Base-by-base conservation (phyloP, 2,888 invertebrate genomes). In the Didymodactylos carnosus region DNA sequence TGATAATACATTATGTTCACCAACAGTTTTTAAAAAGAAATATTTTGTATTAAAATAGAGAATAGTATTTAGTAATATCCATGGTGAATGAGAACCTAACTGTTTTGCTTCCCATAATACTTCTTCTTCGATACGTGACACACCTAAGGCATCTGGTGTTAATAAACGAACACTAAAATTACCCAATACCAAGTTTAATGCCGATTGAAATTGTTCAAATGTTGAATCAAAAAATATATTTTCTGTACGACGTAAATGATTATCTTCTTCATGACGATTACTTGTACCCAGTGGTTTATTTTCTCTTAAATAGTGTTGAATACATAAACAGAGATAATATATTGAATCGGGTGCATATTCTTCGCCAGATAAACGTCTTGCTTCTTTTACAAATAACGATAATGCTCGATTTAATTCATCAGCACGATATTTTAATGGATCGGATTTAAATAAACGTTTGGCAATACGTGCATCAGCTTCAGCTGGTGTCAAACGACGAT, bases 11-110 rank as follows among this genome's bases (percentile, higher is more conserved):
- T 70, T 46, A 81, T 94, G 94, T 79, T 93, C 92, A 76, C 93
- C 92, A 10, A 91, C 90, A 1, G 90, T 92, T 82, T 90, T 91
- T 77, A 95, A 87, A 85, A 92, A 91, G 83, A 94, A 94, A 85
- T 92, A 91, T 85, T 94, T 94, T 1, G 94, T 94, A 83, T 94
- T 94, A 84, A 94, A 94, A 84, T 92, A 95, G 88, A 95, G 91
- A 3, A 95, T 87, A 0, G 94, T 94, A 78, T 91, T 92, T 0
- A 94, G 86, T 7, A 95, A 86, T 0, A 94, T 92, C 82, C 92
- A 91, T 0, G 95, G 94, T 0, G 94, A 93, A 84, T 93, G 92
- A 6, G 93, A 93, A 25, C 95, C 94, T n/a, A 95, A 86, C 84
- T 94, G 94, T 81, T 92, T 92, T 79, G 92, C 90, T 82, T 94